Percentiles rank a stretch among this genome's conserved stretches.
phyloP scores from a whole-genome alignment of 1,140 invertebrate genomes.

The Panagrolaimus sp. region DNA sequence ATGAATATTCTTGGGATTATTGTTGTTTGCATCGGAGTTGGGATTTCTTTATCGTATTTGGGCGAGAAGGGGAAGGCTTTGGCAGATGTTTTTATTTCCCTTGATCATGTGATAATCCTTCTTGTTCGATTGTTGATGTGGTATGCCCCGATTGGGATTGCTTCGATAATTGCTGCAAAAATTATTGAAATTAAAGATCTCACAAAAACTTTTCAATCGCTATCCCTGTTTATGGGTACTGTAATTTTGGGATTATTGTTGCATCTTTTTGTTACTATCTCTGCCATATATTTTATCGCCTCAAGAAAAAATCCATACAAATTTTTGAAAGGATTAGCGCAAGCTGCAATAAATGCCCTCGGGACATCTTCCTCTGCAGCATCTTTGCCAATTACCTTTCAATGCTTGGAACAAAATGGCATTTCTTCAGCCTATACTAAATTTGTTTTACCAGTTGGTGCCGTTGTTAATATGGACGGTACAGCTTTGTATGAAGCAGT shows the following conservation, averaged over 20 bases:
- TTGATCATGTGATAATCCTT: conserved; percentile 63
- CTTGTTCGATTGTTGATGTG: conserved; percentile 79
- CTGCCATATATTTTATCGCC: conserved; percentile 66
- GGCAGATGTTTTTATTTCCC: conserved; percentile 62
- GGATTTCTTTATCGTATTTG: conserved; percentile 62
- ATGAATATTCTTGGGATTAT: conserved; percentile 62
- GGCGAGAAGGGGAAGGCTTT: conserved; percentile 60
- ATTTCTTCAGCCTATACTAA: conserved; percentile 79
- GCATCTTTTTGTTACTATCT: conserved; percentile 80
- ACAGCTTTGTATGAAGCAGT: conserved; percentile 65
- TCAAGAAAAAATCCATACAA: conserved; percentile 65
- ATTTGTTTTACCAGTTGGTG: conserved; percentile 66
- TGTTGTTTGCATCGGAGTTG: conserved; percentile 63
- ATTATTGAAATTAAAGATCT: conserved; percentile 80
- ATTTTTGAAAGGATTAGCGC: conserved; percentile 65
- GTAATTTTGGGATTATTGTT: conserved; percentile 77
- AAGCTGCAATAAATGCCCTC: conserved; percentile 65
- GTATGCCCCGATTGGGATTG: conserved; percentile 79
- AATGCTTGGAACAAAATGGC: conserved; percentile 81
- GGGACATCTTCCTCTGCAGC: conserved; percentile 70
- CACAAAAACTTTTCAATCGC: conserved; percentile 71
- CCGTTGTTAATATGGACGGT: conserved; percentile 60
- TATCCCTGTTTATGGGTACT: conserved; percentile 72
- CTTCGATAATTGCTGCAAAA: conserved; percentile 80
- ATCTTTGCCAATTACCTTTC: conserved; percentile 84